Base-by-base conservation (phyloP, 2,797 vertebrate species). In the Pseudochirops cupreus region DNA sequence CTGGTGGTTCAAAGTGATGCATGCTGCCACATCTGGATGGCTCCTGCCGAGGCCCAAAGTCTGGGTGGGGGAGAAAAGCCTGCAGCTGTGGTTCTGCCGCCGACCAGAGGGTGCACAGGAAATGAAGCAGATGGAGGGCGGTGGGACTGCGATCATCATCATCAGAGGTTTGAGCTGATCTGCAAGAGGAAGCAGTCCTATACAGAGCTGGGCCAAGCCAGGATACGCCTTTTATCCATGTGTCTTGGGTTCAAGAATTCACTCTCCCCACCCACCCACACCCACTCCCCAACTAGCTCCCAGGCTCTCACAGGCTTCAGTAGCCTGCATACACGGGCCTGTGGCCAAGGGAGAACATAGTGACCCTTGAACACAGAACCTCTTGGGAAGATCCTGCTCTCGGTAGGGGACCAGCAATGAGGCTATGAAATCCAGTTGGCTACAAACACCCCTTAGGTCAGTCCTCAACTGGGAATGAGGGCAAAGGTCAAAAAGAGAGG, bases 11-110 rank as follows among this genome's bases (percentile, higher is more conserved):
- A 98, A 97, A 98, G 95, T 55, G 94, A 91, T 97, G 93, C 96
- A 96, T 97, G 97, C 94, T 94, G 94, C 94, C 95, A 92, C 98
- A 98, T 98, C 97, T 98, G 97, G 97, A 96, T 97, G 98, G 97
- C 91, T 97, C 97, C 46, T 0, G 0, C 91, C 26, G 94, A 97
- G 98, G 92, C 91, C 98, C 96, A 91, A 95, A 95, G 94, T 93
- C 97, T 89, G 92, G 97, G 96, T 92, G 95, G 97, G 97, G 95
- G 97, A 98, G 98, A 98, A 97, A 96, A 96, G 96, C 96, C 96
- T 97, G 93, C 94, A 94, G 96, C 95, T 95, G 96, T 39, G 91
- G 18, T 74, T 56, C 92, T 92, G 92, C 57, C 7, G 28, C 91
- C 95, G 94, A 82, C 96, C 18, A 53, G 91, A 0, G 96, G 95